Base-by-base conservation (phyloP, 2,888 invertebrate species). In the Crematogaster levior region DNA sequence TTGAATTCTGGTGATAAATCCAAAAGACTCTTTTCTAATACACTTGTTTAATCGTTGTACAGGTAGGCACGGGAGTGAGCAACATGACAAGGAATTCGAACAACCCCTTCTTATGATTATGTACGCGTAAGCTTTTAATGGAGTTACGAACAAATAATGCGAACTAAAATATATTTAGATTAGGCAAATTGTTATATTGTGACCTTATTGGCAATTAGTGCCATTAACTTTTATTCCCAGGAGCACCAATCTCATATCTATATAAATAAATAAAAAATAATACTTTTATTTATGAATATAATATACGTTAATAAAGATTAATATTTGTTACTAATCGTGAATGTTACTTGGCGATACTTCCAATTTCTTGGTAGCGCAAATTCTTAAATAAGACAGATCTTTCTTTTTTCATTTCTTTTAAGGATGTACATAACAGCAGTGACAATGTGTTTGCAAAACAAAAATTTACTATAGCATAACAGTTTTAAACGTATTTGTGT, bases 21-120 rank as follows among this genome's bases (percentile, higher is more conserved):
- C n/a, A 27, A 40, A 2, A 46, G 18, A 51, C n/a, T n/a, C n/a
- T n/a, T n/a, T n/a, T n/a, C n/a, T n/a, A n/a, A 34, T 18, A 43
- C 6, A 12, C 6, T 74, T 34, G 18, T 24, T 10, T 27, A 30
- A 56, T 34, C n/a, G 15, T 84, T 82, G 24, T 91, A 53, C 84
- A 94, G 94, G 93, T 94, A 86, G 93, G 93, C 81, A 92, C 94
- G 27, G 93, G 93, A 53, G 90, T 93, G 82, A 93, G 91, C 85
- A 93, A 93, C 89, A 90, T 92, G 87, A 91, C 93, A 79, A 93
- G 95, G 89, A 95, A 95, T 93, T 95, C 96, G 83, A 96, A 95
- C 93, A 96, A 96, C 92, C 96, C 96, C 60, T 96, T 96, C 93
- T 96, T 96, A 95, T 96, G 95, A 95, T 93, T 86, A 87, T 90